Percentiles rank a stretch among this genome's conserved stretches.
phyloP scores from a whole-genome alignment of 2,888 invertebrate species.

The Anodontia alba region DNA sequence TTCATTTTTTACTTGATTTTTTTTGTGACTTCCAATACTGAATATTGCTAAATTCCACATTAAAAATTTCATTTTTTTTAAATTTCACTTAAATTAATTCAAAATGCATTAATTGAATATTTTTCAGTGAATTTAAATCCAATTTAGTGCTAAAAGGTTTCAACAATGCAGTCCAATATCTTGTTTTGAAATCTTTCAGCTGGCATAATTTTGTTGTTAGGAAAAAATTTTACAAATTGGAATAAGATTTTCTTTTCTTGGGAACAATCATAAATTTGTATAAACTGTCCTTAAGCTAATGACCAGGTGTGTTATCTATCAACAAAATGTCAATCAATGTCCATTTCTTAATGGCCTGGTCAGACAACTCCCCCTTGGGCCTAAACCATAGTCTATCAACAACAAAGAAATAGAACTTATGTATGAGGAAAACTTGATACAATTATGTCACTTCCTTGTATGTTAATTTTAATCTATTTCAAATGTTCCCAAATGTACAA shows the following conservation, averaged over 20 bases:
- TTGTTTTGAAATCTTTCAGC: background rate
- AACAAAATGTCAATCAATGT: conserved; percentile 18
- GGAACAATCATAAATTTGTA: background rate
- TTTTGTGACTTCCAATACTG: too few species aligned
- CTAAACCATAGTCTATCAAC: background rate
- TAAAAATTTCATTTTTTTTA: too few species aligned
- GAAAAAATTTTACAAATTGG: background rate
- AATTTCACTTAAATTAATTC: too few species aligned
- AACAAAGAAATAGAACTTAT: background rate
- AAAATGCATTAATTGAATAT: too few species aligned
- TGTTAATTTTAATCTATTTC: background rate
- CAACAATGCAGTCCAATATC: too few species aligned
- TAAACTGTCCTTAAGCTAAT: conserved; percentile 12
- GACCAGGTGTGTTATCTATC: conserved; percentile 30
- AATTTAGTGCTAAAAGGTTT: too few species aligned
- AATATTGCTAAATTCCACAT: too few species aligned
- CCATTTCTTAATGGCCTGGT: conserved; percentile 1
- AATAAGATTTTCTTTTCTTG: background rate
- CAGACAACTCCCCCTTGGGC: background rate
- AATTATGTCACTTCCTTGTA: conserved; percentile 13
- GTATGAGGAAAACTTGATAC: background rate
- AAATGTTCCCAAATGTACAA: background rate
- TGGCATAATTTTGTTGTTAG: background rate
- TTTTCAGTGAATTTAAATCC: too few species aligned
- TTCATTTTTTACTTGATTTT: too few species aligned